Evolutionary conservation across 2,888 invertebrate genomes (phyloP).

Genomic region (Tanypteryx hageni): DNA sequence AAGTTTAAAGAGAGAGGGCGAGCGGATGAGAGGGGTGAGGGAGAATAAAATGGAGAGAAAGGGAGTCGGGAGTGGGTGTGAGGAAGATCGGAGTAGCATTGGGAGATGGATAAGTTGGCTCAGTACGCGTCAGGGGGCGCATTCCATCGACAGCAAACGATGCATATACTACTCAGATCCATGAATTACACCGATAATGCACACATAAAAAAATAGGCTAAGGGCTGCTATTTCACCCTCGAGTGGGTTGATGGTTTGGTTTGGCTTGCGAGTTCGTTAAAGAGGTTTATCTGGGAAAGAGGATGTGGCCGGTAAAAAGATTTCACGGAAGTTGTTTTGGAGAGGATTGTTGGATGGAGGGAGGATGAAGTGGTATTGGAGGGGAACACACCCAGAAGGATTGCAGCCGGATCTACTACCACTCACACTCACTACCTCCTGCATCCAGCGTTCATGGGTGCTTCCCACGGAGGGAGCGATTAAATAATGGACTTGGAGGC

Average conservation of each 20-base stretch:
- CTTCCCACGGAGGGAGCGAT: background rate
- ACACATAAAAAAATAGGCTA: background rate
- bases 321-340: background rate
- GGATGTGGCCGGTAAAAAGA: background rate
- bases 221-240: background rate
- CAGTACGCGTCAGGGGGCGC: background rate
- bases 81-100: background rate
- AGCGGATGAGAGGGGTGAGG: background rate
- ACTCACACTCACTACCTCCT: constrained; percentile 28
- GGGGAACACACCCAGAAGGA: background rate
- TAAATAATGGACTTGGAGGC: background rate
- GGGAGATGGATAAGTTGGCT: constrained; percentile 6
- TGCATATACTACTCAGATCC: constrained; percentile 23
- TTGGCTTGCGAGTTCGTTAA: background rate
- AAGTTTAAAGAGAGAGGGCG: background rate
- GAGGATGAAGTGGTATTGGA: no score
- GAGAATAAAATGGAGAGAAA: background rate
- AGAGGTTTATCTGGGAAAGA: background rate
- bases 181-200: constrained; percentile 28
- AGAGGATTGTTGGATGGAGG: background rate
- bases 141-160: constrained; percentile 29
- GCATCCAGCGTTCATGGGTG: constrained; percentile 28
- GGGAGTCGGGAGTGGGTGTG: background rate
- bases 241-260: background rate
- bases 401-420: constrained; percentile 9